These are phyloP conservation scores for Watsonalla binaria DNA, from an alignment of 2,888 invertebrate species.

Conservation along the genomic window DNA sequence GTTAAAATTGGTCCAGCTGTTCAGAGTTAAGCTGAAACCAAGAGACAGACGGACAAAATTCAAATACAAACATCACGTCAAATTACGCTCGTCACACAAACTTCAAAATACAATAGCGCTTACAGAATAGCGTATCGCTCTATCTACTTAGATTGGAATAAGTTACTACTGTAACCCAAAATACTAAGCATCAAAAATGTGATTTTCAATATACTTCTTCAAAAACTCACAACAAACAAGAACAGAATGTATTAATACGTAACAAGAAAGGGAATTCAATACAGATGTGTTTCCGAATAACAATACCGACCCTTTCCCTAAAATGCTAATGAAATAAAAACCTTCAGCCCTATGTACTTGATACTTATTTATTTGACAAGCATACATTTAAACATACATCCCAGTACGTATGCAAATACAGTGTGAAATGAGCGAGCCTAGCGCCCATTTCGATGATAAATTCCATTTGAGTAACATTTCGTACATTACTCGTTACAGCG, in stretches of 20 bases:
- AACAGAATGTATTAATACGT: not conserved
- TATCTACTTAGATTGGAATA: too few relatives aligned
- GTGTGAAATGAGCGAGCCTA: slow-evolving; percentile 17
- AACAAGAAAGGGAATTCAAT: not conserved
- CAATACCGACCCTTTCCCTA: slow-evolving; percentile 2
- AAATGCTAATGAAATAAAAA: slow-evolving; percentile 20
- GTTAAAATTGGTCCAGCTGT: too few relatives aligned
- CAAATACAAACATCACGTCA: too few relatives aligned
- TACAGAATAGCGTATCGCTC: too few relatives aligned
- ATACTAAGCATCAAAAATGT: not conserved
- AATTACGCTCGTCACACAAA: too few relatives aligned
- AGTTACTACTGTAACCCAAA: not conserved
- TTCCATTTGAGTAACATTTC: slow-evolving; percentile 22
- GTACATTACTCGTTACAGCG: slow-evolving; percentile 19
- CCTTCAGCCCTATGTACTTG: slow-evolving; percentile 13
- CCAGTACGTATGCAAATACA: not conserved
- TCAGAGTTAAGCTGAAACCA: too few relatives aligned
- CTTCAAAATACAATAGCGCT: too few relatives aligned
- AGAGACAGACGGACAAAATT: too few relatives aligned
- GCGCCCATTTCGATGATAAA: slow-evolving; percentile 16
- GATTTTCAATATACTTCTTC: not conserved
- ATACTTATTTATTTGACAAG: slow-evolving; percentile 7
- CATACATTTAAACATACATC: not conserved
- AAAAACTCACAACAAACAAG: not conserved
- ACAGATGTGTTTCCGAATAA: not conserved